Evolutionary conservation across 2,797 vertebrate species (phyloP).

Genomic region (Cyclopterus lumpus): DNA sequence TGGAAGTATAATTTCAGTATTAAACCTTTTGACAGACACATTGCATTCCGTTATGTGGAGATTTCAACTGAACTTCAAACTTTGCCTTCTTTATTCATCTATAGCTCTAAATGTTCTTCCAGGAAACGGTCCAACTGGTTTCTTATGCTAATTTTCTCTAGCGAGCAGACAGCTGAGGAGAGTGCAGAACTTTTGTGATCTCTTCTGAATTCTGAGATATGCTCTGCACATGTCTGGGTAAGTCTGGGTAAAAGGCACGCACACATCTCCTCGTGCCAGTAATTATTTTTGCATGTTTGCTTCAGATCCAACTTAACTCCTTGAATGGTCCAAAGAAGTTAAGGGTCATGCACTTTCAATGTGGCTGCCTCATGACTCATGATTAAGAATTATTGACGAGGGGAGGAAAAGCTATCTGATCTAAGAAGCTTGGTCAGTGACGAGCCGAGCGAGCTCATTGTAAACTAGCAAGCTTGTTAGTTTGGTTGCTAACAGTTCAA

Average conservation of each 20-base stretch:
- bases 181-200: slow-evolving; percentile 28
- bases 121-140: slow-evolving; percentile 39
- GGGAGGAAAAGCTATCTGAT: not conserved
- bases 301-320: slow-evolving; percentile 39
- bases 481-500: not conserved
- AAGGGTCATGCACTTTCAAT: slow-evolving; percentile 43
- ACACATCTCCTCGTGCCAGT: slow-evolving; percentile 14
- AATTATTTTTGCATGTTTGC: slow-evolving; percentile 40
- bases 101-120: slow-evolving; percentile 29
- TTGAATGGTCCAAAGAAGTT: slow-evolving; percentile 48
- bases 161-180: slow-evolving; percentile 13
- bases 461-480: not conserved
- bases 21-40: slow-evolving; percentile 8
- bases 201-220: slow-evolving; percentile 11
- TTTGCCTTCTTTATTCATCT: slow-evolving; percentile 32
- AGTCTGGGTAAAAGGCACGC: not conserved
- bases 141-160: slow-evolving; percentile 42
- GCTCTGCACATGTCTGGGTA: slow-evolving; percentile 14
- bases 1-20: slow-evolving; percentile 9
- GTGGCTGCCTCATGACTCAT: slow-evolving; percentile 36
- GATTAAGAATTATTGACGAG: not conserved
- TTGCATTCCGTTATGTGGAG: slow-evolving; percentile 5
- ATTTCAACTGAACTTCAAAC: slow-evolving; percentile 25
- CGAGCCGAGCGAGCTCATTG: not conserved
- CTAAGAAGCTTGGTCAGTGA: not conserved